Base-by-base conservation (phyloP, 2,797 vertebrate species). In the Manis javanica region DNA sequence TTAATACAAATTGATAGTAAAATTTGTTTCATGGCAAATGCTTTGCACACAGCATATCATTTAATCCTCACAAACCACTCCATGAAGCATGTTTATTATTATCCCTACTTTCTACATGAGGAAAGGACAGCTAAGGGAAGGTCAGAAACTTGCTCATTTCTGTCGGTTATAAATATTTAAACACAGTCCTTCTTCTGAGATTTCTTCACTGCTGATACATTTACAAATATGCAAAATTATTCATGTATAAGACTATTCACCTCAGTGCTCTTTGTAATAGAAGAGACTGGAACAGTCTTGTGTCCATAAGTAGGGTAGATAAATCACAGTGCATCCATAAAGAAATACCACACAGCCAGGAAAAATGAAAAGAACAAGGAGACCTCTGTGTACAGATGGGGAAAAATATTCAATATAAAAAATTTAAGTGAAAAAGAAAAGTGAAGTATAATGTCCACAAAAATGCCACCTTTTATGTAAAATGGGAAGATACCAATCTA, bases 381-480 rank as follows among this genome's bases (percentile, higher is more conserved):
- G 6, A 11, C 19, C 64, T 64, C n/a, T 31, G 26, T 31, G 10
- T 74, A 12, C 1, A 21, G 39, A 85, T 34, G 51, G n/a, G 46
- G 34, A 83, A 94, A 68, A 19, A 34, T 68, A 63, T 42, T 85
- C 63, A 55, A 72, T 23, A 46, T 53, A 39, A 69, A 63, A 69
- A 24, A 9, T 46, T 95, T 64, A 91, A 68, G 66, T 21, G n/a
- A 77, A 85, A 59, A 79, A 61, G 46, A 78, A 88, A 90, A 81
- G 42, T 37, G 1, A 3, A 64, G 5, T 24, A 42, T 21, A 34
- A 63, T 69, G 11, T 57, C 5, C 34, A 53, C 46, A 39, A 74
- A 57, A 91, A 46, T 63, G 31, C 5, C 46, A 94, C 1, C 15
- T 81, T 75, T 75, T 69, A 16, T 15, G 4, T 86, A 82, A 86